Conservation (phyloP, 2,113 vertebrate genomes). For the Illadopsis cleaveri region DNA sequence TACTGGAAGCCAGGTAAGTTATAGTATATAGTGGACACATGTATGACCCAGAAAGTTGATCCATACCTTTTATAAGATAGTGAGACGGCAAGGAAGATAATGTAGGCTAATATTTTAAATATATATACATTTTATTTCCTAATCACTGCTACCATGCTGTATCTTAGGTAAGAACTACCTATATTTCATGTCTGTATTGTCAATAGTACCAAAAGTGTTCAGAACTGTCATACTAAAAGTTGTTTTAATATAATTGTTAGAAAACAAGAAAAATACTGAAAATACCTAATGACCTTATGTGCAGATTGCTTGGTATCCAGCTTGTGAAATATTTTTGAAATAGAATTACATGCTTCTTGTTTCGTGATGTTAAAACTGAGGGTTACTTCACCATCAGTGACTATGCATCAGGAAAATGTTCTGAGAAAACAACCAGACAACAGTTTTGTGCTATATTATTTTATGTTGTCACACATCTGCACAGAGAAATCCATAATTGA, state of each 20-base stretch:
- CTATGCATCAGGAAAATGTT: background rate
- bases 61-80: background rate
- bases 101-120: background rate
- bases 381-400: background rate
- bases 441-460: background rate
- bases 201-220: background rate
- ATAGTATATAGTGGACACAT: rapidly evolving
- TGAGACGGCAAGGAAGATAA: background rate
- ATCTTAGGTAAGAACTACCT: background rate
- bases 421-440: background rate
- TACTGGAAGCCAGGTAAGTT: background rate
- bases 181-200: background rate
- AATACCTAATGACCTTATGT: background rate
- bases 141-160: background rate
- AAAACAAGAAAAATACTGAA: background rate
- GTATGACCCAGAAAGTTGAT: background rate
- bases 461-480: background rate
- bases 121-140: background rate
- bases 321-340: background rate
- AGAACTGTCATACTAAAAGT: background rate
- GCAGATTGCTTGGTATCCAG: background rate
- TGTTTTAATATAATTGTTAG: background rate
- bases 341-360: background rate
- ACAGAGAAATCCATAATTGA: background rate
- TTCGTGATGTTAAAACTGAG: background rate